Evolutionary conservation across 2,888 invertebrate species (phyloP).

Genomic region (Clepsis dumicolana): DNA sequence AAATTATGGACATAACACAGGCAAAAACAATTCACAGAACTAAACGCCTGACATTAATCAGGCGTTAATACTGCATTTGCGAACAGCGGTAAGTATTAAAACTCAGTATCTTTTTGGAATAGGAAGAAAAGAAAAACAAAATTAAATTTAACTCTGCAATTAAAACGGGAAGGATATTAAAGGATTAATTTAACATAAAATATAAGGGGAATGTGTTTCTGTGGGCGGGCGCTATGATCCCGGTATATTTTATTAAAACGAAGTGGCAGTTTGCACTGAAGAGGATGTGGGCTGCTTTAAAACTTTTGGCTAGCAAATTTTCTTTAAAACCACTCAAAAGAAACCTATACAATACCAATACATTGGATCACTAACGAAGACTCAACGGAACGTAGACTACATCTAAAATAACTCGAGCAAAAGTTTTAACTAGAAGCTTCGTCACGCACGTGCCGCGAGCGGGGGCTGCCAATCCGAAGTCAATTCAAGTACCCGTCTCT

Average conservation of each 20-base stretch:
- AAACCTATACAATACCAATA: neutral
- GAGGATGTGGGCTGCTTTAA: neutral
- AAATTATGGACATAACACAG: too few relatives aligned
- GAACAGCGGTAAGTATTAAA: too few relatives aligned
- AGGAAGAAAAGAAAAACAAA: too few relatives aligned
- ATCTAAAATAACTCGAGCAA: neutral
- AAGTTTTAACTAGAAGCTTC: neutral
- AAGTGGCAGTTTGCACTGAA: neutral
- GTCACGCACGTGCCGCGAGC: conserved; percentile 7
- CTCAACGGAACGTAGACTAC: neutral
- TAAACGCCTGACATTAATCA: too few relatives aligned
- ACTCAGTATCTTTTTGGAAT: too few relatives aligned
- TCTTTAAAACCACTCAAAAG: neutral
- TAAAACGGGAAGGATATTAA: neutral
- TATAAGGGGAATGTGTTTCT: neutral
- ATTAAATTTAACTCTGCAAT: too few relatives aligned
- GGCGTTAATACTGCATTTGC: too few relatives aligned
- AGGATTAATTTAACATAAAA: neutral
- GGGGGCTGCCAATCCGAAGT: conserved; percentile 4
- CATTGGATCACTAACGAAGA: neutral
- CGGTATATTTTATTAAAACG: neutral
- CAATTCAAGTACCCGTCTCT: neutral
- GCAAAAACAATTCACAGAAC: too few relatives aligned
- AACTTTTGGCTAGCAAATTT: neutral
- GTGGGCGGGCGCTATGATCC: neutral